Evolutionary conservation across 2,888 invertebrate species (phyloP).

Genomic region (Papilio demoleus): DNA sequence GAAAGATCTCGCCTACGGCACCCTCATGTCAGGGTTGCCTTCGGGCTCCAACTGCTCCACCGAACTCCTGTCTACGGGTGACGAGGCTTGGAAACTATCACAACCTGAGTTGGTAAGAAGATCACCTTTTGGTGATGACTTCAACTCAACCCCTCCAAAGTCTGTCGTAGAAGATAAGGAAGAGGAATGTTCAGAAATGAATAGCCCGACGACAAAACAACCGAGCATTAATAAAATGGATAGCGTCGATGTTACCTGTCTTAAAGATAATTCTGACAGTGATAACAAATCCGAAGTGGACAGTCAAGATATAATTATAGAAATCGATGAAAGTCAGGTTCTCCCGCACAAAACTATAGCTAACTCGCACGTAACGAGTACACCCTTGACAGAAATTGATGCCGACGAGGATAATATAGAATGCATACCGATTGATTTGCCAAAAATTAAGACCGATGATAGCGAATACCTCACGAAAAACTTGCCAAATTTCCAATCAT

Average conservation of each 20-base stretch:
- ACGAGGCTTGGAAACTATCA: conserved; percentile 67
- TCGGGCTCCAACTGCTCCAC: conserved; percentile 74
- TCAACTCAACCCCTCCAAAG: conserved; percentile 58
- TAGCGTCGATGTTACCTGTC: conserved; percentile 70
- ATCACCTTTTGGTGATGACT: conserved; percentile 60
- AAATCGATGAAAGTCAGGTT: conserved; percentile 58
- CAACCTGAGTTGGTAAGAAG: conserved; percentile 70
- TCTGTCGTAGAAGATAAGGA: conserved; percentile 48
- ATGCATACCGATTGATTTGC: conserved; percentile 58
- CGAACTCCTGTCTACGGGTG: conserved; percentile 62
- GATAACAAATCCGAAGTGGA: conserved; percentile 49
- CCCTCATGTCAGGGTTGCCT: conserved; percentile 68
- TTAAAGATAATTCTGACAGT: conserved; percentile 60
- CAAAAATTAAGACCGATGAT: conserved; percentile 49
- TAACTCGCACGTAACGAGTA: conserved; percentile 67
- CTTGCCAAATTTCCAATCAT: conserved; percentile 63
- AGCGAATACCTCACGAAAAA: conserved; percentile 47
- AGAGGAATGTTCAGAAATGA: conserved; percentile 41
- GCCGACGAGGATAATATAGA: conserved; percentile 51
- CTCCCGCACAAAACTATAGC: conserved; percentile 62
- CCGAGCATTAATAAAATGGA: conserved; percentile 69
- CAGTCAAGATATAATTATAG: conserved; percentile 46
- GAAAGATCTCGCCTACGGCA: conserved; percentile 73
- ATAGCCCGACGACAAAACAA: conserved; percentile 56
- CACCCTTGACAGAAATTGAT: conserved; percentile 58